Percentiles rank a stretch among this genome's conserved stretches.
These are phyloP conservation scores for Papilio glaucus DNA, from an alignment of 1,140 invertebrate species.

Conservation along the genomic window DNA sequence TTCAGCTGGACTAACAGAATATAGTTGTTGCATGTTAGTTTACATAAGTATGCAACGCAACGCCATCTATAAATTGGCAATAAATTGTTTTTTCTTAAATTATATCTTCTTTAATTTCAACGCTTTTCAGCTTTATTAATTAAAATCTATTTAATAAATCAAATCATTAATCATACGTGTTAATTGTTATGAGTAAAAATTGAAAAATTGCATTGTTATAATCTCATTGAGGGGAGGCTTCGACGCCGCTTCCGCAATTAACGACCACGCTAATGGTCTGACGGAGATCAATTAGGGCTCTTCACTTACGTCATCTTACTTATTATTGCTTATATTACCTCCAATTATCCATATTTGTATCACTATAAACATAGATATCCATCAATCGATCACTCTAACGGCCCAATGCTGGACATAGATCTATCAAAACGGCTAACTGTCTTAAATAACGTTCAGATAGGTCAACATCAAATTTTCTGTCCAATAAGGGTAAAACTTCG, in stretches of 20 bases:
- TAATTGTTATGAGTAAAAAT: not conserved
- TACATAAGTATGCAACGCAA: not conserved
- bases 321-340: not conserved
- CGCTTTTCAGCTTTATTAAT: not conserved
- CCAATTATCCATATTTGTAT: too few relatives aligned
- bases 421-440: too few relatives aligned
- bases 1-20: too few relatives aligned
- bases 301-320: not conserved
- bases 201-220: not conserved
- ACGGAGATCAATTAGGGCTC: not conserved
- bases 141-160: not conserved
- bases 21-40: too few relatives aligned
- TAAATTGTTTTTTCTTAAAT: not conserved
- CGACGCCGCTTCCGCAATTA: constrained; percentile 9
- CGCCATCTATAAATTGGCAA: not conserved
- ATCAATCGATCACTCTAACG: too few relatives aligned
- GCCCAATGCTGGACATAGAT: too few relatives aligned
- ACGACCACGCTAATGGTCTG: not conserved
- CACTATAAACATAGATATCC: too few relatives aligned
- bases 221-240: constrained; percentile 3
- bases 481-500: too few relatives aligned
- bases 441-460: too few relatives aligned
- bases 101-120: not conserved
- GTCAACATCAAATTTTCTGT: too few relatives aligned
- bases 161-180: not conserved